Conservation (phyloP, 2,113 vertebrate genomes). For the Passer domesticus region DNA sequence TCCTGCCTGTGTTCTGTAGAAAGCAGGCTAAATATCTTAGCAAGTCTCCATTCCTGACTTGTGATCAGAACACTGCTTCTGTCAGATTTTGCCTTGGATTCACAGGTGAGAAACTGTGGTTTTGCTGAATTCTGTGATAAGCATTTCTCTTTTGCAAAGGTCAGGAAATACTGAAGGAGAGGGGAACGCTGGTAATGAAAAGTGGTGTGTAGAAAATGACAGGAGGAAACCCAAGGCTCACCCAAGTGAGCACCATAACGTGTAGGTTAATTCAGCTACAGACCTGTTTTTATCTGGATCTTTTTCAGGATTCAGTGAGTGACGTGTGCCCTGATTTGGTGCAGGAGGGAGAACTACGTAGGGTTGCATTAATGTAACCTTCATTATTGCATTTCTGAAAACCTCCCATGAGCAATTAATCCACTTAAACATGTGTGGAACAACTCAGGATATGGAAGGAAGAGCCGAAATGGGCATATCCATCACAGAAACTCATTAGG, state of each 20-base stretch:
- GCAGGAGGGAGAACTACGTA: fast-evolving
- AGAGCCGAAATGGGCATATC: not conserved
- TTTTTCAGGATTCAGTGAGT: not conserved
- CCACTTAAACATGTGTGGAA: too few relatives aligned
- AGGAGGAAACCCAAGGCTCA: not conserved
- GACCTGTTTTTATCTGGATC: fast-evolving
- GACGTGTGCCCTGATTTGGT: not conserved
- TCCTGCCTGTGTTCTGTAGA: not conserved
- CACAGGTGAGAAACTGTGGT: not conserved
- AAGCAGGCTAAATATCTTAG: not conserved
- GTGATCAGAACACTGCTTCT: not conserved
- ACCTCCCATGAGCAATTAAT: not conserved
- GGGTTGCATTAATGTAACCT: not conserved
- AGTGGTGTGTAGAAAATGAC: not conserved
- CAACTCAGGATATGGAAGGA: not conserved
- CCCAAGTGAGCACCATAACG: not conserved
- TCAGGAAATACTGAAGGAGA: not conserved
- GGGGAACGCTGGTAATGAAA: not conserved
- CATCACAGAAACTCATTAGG: not conserved
- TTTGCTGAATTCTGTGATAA: not conserved
- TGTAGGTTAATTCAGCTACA: not conserved
- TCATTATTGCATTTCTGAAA: not conserved
- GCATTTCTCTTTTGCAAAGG: not conserved
- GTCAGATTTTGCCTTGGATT: not conserved
- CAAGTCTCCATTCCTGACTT: not conserved